Evolutionary conservation across 2,888 invertebrate species (phyloP), one percentile per base, ranked within the genome.

Genomic region (Drosophila birchii): DNA sequence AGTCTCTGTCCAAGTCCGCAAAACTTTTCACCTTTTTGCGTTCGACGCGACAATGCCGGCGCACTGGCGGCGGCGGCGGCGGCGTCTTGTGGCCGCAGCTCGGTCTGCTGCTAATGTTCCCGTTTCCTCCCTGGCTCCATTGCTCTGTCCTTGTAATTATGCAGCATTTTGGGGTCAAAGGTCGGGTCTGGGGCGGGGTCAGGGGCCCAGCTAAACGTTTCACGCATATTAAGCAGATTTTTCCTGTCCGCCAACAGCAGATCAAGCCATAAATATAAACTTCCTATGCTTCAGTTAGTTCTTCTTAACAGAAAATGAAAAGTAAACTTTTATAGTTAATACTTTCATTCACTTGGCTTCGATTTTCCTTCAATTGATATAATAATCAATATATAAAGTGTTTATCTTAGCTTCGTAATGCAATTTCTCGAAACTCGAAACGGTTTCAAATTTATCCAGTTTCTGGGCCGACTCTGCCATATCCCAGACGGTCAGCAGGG

Each of bases 51-150:
- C 63, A 59, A 61, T 53, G 69, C 56, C 54, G 62, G 20, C 51
- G 36, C 23, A 16, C 55, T 60, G 56, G 26, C 76, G 58, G 44
- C 76, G 76, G 34, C 20, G 9, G 51, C 58, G 56, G 26, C 76
- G 58, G 44, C 76, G 76, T 87, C 86, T 91, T 91, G 91, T 91
- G 91, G 91, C 91, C 91, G 91, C 91, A 90, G 73, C 85, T 86
- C 64, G 91, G 90, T 88, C 51, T 75, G 59, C 18, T 49, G 49
- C 55, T 39, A 55, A 26, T 61, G 45, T n/a, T 56, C 39, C 49
- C 51, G 54, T 39, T 12, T 1, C 16, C 4, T 39, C 23, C 1
- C 14, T 14, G 11, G 3, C n/a, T 8, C 18, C 45, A 55, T 34
- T 4, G 16, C 38, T 12, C 23, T 57, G 32, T 45, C 47, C 54